Conservation (phyloP, 2,113 vertebrate species). For the Euleptes europaea region DNA sequence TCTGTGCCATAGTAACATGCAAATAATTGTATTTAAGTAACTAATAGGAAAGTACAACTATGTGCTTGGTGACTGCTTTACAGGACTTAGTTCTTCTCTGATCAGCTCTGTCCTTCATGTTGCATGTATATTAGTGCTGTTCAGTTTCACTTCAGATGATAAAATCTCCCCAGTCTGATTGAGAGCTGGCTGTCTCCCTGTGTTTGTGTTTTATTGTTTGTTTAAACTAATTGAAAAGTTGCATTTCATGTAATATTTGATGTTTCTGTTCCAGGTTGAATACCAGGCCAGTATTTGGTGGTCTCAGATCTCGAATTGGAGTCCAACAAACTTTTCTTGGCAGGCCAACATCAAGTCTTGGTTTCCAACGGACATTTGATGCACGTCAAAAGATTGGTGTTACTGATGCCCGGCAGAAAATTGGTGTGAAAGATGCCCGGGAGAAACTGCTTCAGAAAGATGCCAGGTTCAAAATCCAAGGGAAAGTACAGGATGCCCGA, state of each 20-base stretch:
- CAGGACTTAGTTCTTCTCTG: background rate
- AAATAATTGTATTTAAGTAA: background rate
- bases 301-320: conserved; percentile 75
- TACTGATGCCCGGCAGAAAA: conserved; percentile 85
- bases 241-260: background rate
- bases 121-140: background rate
- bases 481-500: conserved; percentile 90
- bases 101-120: background rate
- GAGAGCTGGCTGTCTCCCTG: background rate
- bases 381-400: conserved; percentile 93
- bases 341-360: conserved; percentile 53
- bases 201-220: background rate
- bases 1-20: background rate
- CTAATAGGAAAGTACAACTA: background rate
- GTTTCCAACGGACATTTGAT: conserved; percentile 84
- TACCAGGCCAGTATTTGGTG: conserved; percentile 70
- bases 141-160: background rate
- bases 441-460: conserved; percentile 93
- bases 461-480: conserved; percentile 91
- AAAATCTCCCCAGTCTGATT: background rate
- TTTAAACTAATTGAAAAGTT: conserved; percentile 16
- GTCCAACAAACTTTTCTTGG: conserved; percentile 69
- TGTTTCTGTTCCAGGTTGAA: conserved; percentile 62
- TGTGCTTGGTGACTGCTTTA: background rate
- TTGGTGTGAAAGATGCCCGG: conserved; percentile 91